Evolutionary conservation across 2,797 vertebrate genomes (phyloP), one percentile per base, ranked within the genome.

Genomic region (Corythornis leucogaster): DNA sequence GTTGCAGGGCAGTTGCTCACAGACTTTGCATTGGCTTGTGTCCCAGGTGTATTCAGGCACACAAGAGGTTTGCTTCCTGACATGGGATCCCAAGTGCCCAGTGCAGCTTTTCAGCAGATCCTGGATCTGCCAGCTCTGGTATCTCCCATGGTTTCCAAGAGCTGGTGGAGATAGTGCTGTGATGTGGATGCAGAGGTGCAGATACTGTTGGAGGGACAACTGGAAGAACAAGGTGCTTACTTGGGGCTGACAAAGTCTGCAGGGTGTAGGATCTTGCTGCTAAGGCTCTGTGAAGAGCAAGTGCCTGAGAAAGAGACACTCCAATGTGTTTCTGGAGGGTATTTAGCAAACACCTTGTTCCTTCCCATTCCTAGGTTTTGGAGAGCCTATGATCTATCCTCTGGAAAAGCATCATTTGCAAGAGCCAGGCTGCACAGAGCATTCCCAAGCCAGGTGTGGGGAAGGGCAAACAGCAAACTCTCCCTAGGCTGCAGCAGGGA

Each of bases 61-160:
- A 20, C 13, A 67, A 11, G 12, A 66, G 66, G 2, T 87, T 58
- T 46, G 58, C n/a, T 64, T 78, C 54, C 67, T 80, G 76, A 8
- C 17, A 3, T 0, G 1, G 43, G 63, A 55, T 69, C 43, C 51
- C 11, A 4, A 8, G 33, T 71, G 67, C 62, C 67, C 9, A n/a
- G 33, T 0, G 0, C 25, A n/a, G 80, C 43, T 84, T 19, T 78
- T 58, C 22, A 12, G 35, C 11, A 58, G 38, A 31, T 76, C 26
- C 51, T 40, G 6, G 1, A 26, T 25, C 62, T 59, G 62, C 62
- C 66, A 74, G 45, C 57, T 75, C 57, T 63, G 63, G 50, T 42
- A 31, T 40, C 53, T 68, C 22, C 6, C 0, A 0, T 22, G 22
- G 20, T 20, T 68, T 64, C 66, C 1, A 1, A 45, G 70, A 86